These are phyloP conservation scores for Ectemnius continuus DNA, from an alignment of 2,888 invertebrate species.

Conservation along the genomic window DNA sequence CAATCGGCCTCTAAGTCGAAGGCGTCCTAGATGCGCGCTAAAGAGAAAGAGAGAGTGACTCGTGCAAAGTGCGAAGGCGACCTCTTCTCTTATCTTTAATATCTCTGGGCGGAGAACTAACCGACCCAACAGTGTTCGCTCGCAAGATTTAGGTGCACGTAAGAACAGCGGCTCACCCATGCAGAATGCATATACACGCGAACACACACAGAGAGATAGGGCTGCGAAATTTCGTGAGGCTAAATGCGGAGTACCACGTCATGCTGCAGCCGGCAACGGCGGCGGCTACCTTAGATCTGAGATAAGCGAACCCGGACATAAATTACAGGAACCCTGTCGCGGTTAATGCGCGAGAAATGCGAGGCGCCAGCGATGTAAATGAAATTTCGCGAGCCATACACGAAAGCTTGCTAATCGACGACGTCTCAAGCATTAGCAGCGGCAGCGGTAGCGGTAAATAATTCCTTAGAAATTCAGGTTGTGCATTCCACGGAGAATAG, in stretches of 20 bases:
- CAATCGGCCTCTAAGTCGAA: slow-evolving; percentile 59
- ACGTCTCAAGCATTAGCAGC: too few species aligned
- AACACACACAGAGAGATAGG: too few species aligned
- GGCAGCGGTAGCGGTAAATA: too few species aligned
- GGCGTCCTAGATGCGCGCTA: too few species aligned
- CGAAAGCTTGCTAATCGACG: too few species aligned
- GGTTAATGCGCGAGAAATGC: neutral
- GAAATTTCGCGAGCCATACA: neutral
- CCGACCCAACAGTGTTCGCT: neutral
- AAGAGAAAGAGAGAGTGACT: too few species aligned
- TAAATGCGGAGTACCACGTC: slow-evolving; percentile 21
- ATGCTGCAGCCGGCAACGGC: slow-evolving; percentile 30
- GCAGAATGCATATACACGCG: too few species aligned
- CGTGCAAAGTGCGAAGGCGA: too few species aligned
- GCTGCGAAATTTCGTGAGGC: slow-evolving; percentile 28
- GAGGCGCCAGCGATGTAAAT: neutral
- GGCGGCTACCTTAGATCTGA: slow-evolving; percentile 5
- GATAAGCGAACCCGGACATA: slow-evolving; percentile 22
- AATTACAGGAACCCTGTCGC: slow-evolving; percentile 12
- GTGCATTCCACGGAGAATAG: too few species aligned
- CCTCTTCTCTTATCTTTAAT: neutral
- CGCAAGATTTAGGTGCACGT: neutral
- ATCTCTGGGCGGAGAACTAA: neutral
- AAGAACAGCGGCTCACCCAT: too few species aligned
- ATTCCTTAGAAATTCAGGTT: too few species aligned